Conservation (phyloP, 2,797 vertebrate genomes). For the Accipiter minullus region DNA sequence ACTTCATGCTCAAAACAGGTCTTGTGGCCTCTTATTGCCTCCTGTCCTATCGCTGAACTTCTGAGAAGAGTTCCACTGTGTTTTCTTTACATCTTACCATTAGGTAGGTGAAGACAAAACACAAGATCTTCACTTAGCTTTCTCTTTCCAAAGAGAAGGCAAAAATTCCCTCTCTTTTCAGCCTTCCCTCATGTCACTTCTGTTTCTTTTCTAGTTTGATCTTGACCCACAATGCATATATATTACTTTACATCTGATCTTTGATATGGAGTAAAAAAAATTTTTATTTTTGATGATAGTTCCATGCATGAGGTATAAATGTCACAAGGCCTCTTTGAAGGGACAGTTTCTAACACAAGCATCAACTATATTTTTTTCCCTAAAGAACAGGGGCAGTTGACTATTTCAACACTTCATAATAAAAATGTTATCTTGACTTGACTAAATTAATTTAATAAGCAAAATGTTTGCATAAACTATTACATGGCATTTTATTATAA, state of each 20-base stretch:
- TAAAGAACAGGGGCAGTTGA: background rate
- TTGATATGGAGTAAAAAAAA: background rate
- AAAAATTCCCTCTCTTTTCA: background rate
- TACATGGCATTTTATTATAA: background rate
- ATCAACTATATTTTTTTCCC: fast-evolving
- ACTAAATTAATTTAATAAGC: background rate
- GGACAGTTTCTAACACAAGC: background rate
- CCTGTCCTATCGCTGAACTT: background rate
- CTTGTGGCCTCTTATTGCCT: background rate
- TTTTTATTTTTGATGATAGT: background rate
- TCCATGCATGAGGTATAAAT: background rate
- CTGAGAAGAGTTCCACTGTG: background rate
- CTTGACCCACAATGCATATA: background rate
- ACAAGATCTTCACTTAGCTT: background rate
- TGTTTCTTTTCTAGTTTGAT: background rate
- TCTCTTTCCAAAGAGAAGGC: background rate
- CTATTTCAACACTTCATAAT: background rate
- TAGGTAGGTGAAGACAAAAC: background rate
- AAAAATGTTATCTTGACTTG: background rate
- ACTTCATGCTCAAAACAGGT: background rate
- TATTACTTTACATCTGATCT: background rate
- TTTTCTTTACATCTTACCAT: background rate
- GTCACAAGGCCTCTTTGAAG: background rate
- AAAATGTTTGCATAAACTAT: background rate
- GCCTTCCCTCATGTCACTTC: background rate